phyloP scores from a whole-genome alignment of 2,888 invertebrate genomes.

The Cheilosia vulpina region DNA sequence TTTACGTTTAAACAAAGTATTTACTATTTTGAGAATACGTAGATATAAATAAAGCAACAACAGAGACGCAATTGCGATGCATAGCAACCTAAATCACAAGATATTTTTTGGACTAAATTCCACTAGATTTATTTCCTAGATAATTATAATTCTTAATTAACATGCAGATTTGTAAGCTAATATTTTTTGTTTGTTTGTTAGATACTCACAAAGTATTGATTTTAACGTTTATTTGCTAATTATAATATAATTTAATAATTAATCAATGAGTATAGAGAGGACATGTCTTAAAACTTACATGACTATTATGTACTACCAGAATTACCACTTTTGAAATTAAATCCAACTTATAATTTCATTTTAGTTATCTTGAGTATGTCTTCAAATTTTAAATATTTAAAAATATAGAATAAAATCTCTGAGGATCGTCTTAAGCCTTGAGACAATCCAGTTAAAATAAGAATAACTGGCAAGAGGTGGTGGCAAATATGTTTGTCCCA shows the following conservation, averaged over 20 bases:
- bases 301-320: not conserved
- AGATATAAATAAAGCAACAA: conserved; percentile 70
- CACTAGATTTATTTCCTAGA: conserved; percentile 39
- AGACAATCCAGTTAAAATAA: no score
- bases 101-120: conserved; percentile 46
- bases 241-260: conserved; percentile 16
- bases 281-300: conserved; percentile 14
- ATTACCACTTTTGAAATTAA: not conserved
- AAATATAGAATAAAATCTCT: no score
- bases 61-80: conserved; percentile 53
- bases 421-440: no score
- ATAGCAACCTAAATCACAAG: conserved; percentile 71
- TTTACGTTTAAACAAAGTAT: conserved; percentile 38
- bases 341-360: not conserved
- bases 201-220: conserved; percentile 31
- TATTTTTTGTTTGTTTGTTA: conserved; percentile 7
- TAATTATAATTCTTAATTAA: conserved; percentile 46
- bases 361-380: no score
- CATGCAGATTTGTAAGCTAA: conserved; percentile 44
- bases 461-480: no score
- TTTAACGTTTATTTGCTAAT: conserved; percentile 21
- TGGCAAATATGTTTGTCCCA: no score
- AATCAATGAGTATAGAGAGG: conserved; percentile 16
- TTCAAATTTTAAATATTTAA: no score
- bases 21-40: conserved; percentile 42